A percentile compares a stretch with the other conserved stretches of the same genome.
Conservation (phyloP, 1,140 invertebrate species). For the Octopus bimaculoides region DNA sequence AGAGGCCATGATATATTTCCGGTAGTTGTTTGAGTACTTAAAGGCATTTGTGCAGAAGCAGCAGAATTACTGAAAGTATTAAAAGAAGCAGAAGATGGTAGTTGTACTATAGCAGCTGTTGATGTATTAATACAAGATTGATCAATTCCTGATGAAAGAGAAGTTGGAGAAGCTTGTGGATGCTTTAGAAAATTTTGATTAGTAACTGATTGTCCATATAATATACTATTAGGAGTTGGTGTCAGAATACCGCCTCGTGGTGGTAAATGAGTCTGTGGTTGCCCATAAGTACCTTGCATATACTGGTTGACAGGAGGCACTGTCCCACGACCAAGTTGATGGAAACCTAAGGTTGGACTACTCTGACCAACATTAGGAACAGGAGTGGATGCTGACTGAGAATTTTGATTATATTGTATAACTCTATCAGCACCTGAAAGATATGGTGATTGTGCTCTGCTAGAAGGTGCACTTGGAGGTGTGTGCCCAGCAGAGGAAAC, state of each 20-base stretch:
- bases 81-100: background rate
- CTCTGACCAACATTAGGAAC: background rate
- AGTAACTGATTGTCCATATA: conserved; percentile 36
- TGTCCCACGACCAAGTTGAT: conserved; percentile 28
- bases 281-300: conserved; percentile 38
- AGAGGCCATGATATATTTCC: conserved; percentile 2
- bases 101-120: background rate
- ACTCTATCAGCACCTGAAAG: conserved; percentile 18
- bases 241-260: conserved; percentile 30
- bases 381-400: background rate
- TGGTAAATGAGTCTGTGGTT: conserved; percentile 28
- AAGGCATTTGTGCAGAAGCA: background rate
- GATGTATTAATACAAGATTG: background rate
- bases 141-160: background rate
- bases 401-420: conserved; percentile 24
- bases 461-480: conserved; percentile 31
- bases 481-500: conserved; percentile 34
- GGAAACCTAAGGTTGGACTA: background rate
- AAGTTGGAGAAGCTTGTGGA: background rate
- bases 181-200: conserved; percentile 27
- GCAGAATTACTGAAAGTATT: background rate
- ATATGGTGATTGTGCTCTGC: conserved; percentile 21
- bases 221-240: conserved; percentile 34
- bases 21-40: conserved; percentile 3
- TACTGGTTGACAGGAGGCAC: conserved; percentile 40